These are phyloP conservation scores for Cossypha polioptera DNA, from an alignment of 2,797 vertebrate genomes.

Conservation along the genomic window DNA sequence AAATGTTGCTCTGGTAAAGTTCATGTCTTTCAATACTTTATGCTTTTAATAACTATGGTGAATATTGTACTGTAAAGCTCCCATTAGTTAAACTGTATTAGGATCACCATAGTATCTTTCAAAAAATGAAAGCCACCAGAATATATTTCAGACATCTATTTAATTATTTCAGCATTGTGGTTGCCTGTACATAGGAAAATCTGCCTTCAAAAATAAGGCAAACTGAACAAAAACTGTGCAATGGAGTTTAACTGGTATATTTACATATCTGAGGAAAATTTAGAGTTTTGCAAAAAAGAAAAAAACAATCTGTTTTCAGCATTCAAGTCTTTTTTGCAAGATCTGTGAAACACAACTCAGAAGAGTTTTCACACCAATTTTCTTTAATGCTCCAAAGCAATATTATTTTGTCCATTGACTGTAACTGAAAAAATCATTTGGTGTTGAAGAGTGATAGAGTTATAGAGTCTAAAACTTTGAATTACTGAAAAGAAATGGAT, in stretches of 20 bases:
- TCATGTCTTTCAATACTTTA: not conserved
- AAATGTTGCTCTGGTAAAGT: conserved; percentile 1
- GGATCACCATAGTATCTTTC: not conserved
- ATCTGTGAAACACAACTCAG: not conserved
- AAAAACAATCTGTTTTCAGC: not conserved
- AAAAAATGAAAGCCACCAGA: not conserved
- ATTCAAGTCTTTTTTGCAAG: not conserved
- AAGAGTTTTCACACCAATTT: not conserved
- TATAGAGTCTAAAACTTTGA: not conserved
- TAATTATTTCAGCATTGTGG: not conserved
- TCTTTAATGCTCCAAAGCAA: not conserved
- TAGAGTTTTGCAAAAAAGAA: not conserved
- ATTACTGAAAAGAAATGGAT: not conserved
- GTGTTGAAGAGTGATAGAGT: not conserved
- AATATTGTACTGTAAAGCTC: not conserved
- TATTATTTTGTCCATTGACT: not conserved
- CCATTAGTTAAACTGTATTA: not conserved
- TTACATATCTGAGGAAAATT: not conserved
- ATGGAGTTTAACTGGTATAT: not conserved
- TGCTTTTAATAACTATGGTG: not conserved
- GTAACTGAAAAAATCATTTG: not conserved
- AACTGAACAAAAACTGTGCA: not conserved
- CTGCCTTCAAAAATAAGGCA: not conserved
- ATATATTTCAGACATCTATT: not conserved
- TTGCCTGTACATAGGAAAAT: not conserved